These are phyloP conservation scores for Rhinella marina DNA, from an alignment of 2,797 vertebrate species.

Conservation along the genomic window DNA sequence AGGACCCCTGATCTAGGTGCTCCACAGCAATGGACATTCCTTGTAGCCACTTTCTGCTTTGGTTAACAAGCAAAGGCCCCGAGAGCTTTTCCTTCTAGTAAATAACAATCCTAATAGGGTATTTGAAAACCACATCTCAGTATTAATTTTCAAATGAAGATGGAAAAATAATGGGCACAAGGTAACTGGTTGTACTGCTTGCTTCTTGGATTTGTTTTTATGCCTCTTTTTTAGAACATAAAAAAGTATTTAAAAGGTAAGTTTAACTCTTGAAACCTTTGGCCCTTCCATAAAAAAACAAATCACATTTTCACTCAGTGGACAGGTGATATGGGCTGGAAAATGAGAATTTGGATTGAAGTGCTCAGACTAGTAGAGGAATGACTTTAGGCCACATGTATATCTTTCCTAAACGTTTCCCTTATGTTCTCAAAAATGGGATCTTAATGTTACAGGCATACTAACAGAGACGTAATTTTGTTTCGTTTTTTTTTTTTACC, in stretches of 20 bases:
- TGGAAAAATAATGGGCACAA: not conserved
- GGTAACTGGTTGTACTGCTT: not conserved
- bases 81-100: not conserved
- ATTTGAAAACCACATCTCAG: not conserved
- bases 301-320: slow-evolving; percentile 29
- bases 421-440: slow-evolving; percentile 16
- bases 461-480: not conserved
- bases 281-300: slow-evolving; percentile 26
- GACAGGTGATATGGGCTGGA: slow-evolving; percentile 55
- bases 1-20: too few relatives aligned
- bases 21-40: too few relatives aligned
- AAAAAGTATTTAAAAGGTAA: slow-evolving; percentile 18
- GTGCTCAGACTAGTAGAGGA: slow-evolving; percentile 20
- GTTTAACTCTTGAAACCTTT: slow-evolving; percentile 47
- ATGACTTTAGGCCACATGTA: slow-evolving; percentile 39
- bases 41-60: too few relatives aligned
- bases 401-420: slow-evolving; percentile 19
- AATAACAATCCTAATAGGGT: not conserved
- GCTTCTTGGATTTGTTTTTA: not conserved
- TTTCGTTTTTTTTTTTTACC: slow-evolving; percentile 21
- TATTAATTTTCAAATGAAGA: not conserved
- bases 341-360: slow-evolving; percentile 51
- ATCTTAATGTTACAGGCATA: slow-evolving; percentile 13
- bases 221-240: not conserved
- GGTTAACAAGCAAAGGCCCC: not conserved